These are phyloP conservation scores for Rhinichthys osculus DNA, from an alignment of 2,797 vertebrate genomes.

Conservation along the genomic window DNA sequence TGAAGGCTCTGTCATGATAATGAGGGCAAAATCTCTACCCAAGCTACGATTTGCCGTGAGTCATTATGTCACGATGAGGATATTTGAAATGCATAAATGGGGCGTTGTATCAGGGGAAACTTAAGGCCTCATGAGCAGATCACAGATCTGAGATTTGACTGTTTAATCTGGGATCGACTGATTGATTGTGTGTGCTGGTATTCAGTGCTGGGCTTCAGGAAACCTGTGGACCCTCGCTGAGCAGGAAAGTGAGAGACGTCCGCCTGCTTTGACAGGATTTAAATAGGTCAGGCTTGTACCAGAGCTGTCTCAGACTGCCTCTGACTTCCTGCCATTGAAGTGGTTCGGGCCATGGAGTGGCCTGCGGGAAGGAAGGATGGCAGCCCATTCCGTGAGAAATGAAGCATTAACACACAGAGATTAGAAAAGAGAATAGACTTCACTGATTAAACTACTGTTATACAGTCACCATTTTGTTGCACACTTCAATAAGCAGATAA, in stretches of 20 bases:
- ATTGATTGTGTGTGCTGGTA: conserved; percentile 49
- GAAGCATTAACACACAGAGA: conserved; percentile 51
- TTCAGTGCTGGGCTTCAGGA: conserved; percentile 18
- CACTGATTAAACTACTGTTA: conserved; percentile 4
- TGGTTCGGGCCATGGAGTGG: conserved; percentile 69
- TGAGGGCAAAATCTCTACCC: conserved; percentile 21
- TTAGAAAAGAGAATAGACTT: conserved; percentile 32
- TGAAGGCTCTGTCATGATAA: conserved; percentile 26
- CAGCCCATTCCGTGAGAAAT: conserved; percentile 53
- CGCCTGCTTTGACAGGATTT: conserved; percentile 68
- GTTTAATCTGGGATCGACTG: conserved; percentile 7
- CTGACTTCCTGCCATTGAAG: conserved; percentile 74
- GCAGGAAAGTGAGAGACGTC: conserved; percentile 61
- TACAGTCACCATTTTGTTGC: neutral
- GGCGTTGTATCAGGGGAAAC: neutral
- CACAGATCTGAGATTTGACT: neutral
- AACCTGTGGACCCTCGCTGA: conserved; percentile 17
- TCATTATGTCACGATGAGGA: conserved; percentile 34
- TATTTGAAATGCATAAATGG: conserved; percentile 17
- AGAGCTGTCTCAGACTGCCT: conserved; percentile 72
- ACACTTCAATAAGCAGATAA: neutral
- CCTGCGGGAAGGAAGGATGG: conserved; percentile 55
- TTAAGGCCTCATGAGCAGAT: neutral
- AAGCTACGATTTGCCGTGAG: conserved; percentile 20
- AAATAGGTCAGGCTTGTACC: conserved; percentile 78